These are phyloP conservation scores for Lacanobia oleracea DNA, from an alignment of 2,888 invertebrate genomes.

Conservation along the genomic window DNA sequence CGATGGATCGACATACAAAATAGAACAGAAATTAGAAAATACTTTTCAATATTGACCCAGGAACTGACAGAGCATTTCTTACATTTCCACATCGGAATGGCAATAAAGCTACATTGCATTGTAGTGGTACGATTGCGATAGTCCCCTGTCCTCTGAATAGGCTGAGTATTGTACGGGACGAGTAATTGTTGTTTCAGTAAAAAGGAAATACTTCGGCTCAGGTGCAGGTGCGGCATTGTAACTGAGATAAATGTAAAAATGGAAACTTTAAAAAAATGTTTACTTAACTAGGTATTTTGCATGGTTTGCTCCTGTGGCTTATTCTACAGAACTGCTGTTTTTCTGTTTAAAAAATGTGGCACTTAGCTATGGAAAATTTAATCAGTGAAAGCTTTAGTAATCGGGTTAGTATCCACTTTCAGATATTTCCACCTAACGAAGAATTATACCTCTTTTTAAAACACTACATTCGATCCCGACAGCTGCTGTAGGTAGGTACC, in stretches of 20 bases:
- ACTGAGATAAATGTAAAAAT: slow-evolving; percentile 1
- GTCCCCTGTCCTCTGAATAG: slow-evolving; percentile 42
- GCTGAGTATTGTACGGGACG: slow-evolving; percentile 34
- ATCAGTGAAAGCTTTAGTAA: too few relatives aligned
- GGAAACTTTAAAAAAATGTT: too few relatives aligned
- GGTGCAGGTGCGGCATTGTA: slow-evolving; percentile 19
- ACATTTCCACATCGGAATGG: slow-evolving; percentile 36
- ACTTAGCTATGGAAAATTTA: too few relatives aligned
- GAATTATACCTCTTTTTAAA: too few relatives aligned
- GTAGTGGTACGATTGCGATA: slow-evolving; percentile 38
- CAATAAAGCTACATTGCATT: slow-evolving; percentile 49
- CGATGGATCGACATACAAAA: slow-evolving; percentile 4
- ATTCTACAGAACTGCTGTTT: background rate
- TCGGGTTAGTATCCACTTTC: too few relatives aligned
- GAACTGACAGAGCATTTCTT: slow-evolving; percentile 36
- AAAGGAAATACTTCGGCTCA: slow-evolving; percentile 36
- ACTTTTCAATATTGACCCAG: slow-evolving; percentile 33
- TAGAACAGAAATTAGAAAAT: slow-evolving; percentile 41
- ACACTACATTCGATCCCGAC: too few relatives aligned
- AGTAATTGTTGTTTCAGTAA: slow-evolving; percentile 55
- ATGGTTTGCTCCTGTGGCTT: background rate
- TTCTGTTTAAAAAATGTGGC: too few relatives aligned
- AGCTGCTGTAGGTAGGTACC: too few relatives aligned
- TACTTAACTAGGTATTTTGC: background rate
- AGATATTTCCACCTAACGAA: too few relatives aligned